phyloP scores from a whole-genome alignment of 2,797 vertebrate species.

The Clarias laeviceps region DNA sequence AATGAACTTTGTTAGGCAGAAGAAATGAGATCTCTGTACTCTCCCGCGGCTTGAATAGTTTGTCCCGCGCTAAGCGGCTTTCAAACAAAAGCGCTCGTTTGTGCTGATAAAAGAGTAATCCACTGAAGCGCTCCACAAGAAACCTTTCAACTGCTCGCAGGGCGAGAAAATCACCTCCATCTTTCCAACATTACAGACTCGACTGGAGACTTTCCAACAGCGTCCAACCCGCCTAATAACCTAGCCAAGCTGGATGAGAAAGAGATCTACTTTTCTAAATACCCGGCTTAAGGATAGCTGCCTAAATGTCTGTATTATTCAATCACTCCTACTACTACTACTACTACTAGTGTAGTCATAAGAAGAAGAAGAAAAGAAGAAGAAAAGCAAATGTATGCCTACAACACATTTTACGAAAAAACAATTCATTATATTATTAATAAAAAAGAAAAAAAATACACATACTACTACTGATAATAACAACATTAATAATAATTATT shows the following conservation, averaged over 20 bases:
- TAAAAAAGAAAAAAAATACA: not conserved
- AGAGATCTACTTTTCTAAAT: not conserved
- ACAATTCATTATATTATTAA: not conserved
- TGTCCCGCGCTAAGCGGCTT: conserved; percentile 68
- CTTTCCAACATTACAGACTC: not conserved
- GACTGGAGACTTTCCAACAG: not conserved
- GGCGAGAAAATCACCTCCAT: conserved; percentile 34
- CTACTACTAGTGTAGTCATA: not conserved
- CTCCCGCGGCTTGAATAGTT: conserved; percentile 72
- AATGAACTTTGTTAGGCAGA: conserved; percentile 69
- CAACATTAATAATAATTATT: not conserved
- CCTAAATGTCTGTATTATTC: not conserved
- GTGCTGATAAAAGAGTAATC: conserved; percentile 69
- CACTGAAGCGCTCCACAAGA: conserved; percentile 68
- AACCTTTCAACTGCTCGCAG: conserved; percentile 69
- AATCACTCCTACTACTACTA: not conserved
- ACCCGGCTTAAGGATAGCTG: not conserved
- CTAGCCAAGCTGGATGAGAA: not conserved
- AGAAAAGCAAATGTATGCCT: not conserved
- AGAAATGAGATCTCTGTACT: conserved; percentile 78
- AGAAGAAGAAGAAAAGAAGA: not conserved
- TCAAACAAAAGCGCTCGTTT: conserved; percentile 72
- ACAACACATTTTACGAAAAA: not conserved
- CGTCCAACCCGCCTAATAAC: not conserved
- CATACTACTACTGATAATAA: not conserved